Base-by-base conservation (phyloP, 2,888 invertebrate species). In the Sicus ferrugineus region DNA sequence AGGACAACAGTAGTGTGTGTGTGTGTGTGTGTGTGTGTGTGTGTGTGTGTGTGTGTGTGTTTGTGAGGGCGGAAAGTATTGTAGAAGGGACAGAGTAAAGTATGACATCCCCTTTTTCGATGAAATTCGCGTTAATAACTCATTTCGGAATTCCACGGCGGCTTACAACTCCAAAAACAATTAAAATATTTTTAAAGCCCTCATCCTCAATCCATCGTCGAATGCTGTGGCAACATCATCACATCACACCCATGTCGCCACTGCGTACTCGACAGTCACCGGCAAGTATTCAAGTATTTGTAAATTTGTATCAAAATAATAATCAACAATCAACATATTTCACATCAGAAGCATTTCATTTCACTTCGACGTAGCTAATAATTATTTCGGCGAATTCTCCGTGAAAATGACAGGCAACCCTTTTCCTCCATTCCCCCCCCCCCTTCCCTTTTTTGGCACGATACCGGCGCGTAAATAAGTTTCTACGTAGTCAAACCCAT, bases 121-220 rank as follows among this genome's bases (percentile, higher is more conserved):
- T 56, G 56, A 65, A 67, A 73, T 74, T 72, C 70, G 67, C 71
- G 71, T 72, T 82, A 79, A 82, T 82, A 83, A 82, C 82, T 80
- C 81, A 82, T 83, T 82, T 76, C 75, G 76, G 78, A 80, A 82
- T 54, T 82, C 82, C 81, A 76, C 76, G 75, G 75, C 78, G 73
- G 75, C 71, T 73, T 28, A 48, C 48, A 72, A 76, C 78, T 75
- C 74, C 75, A 72, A 77, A 77, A 79, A 83, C 80, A 83, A 82
- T 81, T 82, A 79, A 81, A 81, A 81, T 79, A 67, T 59, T 58
- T 67, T 59, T 21, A 54, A 54, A 54, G 28, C 26, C 54, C 26
- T 11, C 54, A 54, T 28, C 23, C 28, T 79, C 70, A 42, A 59
- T 54, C 63, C 64, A 58, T 54, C 31, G 16, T 9, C 11, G 16